A percentile compares a stretch with the other conserved stretches of the same genome.
These are phyloP conservation scores for Pollenia angustigena DNA, from an alignment of 2,888 invertebrate species.

Conservation along the genomic window DNA sequence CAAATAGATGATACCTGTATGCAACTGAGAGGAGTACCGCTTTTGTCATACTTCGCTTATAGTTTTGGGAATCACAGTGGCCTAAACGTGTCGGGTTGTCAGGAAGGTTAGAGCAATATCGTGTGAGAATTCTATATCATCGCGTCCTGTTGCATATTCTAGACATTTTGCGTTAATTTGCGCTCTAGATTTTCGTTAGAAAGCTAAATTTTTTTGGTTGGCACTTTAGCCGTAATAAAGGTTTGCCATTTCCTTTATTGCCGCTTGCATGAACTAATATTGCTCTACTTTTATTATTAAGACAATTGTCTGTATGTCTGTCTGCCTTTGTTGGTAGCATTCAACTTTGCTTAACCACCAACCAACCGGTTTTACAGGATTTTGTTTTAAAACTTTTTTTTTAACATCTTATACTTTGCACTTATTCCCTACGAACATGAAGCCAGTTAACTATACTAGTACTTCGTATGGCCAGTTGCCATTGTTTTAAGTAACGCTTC, in stretches of 20 bases:
- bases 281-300: constrained; percentile 67
- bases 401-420: not conserved
- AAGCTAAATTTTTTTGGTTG: not conserved
- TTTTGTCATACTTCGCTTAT: too few relatives aligned
- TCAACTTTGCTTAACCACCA: constrained; percentile 43
- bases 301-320: constrained; percentile 39
- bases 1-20: too few relatives aligned
- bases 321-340: constrained; percentile 29
- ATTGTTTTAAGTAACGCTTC: constrained; percentile 14
- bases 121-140: too few relatives aligned
- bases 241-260: constrained; percentile 17
- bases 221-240: not conserved
- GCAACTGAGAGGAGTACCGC: too few relatives aligned
- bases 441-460: constrained; percentile 31
- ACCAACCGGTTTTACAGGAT: constrained; percentile 71
- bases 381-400: constrained; percentile 24
- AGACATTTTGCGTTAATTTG: too few relatives aligned
- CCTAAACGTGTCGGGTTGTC: too few relatives aligned
- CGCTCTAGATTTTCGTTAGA: too few relatives aligned
- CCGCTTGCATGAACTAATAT: constrained; percentile 49
- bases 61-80: too few relatives aligned
- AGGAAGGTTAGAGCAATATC: too few relatives aligned
- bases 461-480: constrained; percentile 26
- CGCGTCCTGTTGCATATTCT: too few relatives aligned
- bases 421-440: constrained; percentile 28